Conservation (phyloP, 2,113 vertebrate genomes). For the Kryptolebias marmoratus region DNA sequence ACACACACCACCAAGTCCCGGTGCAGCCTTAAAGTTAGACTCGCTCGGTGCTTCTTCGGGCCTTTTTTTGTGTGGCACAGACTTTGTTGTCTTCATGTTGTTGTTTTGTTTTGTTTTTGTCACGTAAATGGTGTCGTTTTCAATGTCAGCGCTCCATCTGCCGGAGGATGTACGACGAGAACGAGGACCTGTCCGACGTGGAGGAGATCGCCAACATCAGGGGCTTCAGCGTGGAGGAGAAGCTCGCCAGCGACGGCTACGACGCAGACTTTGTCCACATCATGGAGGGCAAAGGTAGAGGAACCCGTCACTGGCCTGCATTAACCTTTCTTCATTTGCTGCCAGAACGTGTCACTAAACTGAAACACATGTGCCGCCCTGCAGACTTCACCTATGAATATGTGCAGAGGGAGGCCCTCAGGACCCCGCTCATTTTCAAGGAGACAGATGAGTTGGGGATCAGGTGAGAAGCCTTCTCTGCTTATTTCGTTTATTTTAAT, state of each 20-base stretch:
- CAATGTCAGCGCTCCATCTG: conserved; percentile 86
- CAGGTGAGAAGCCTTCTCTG: conserved; percentile 83
- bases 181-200: conserved; percentile 94
- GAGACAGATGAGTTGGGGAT: conserved; percentile 94
- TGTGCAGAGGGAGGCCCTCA: conserved; percentile 93
- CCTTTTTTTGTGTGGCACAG: not conserved
- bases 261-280: conserved; percentile 85
- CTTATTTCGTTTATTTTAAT: not conserved
- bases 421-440: conserved; percentile 91
- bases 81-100: conserved; percentile 8
- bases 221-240: conserved; percentile 94
- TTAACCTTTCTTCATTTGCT: no score
- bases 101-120: conserved; percentile 8
- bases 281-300: conserved; percentile 97
- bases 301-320: conserved; percentile 6
- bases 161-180: conserved; percentile 92
- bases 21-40: not conserved
- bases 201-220: conserved; percentile 93
- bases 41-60: not conserved
- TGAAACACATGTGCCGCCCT: conserved; percentile 31
- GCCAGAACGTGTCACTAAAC: not conserved
- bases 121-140: conserved; percentile 33
- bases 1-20: not conserved
- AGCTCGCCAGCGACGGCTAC: conserved; percentile 87
- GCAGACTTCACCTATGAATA: conserved; percentile 98